A percentile compares a stretch with the other conserved stretches of the same genome.
These are phyloP conservation scores for Poecilus cupreus DNA, from an alignment of 2,888 invertebrate species.

Conservation along the genomic window DNA sequence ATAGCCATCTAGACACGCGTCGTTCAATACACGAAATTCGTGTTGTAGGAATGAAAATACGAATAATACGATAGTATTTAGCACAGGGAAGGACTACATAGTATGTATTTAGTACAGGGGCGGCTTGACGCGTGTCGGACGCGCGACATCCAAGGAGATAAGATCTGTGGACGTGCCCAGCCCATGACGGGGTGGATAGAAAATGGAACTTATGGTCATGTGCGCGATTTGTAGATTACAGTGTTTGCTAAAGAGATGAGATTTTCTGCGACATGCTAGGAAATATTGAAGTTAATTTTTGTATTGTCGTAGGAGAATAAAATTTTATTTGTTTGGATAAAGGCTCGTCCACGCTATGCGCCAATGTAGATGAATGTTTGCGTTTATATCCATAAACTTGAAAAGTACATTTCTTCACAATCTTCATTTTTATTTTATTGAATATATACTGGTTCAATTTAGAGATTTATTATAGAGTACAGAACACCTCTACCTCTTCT, in stretches of 20 bases:
- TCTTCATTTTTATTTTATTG: too few species aligned
- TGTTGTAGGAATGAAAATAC: conserved; percentile 16
- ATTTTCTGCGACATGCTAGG: neutral
- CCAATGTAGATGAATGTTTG: too few species aligned
- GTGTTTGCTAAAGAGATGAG: conserved; percentile 1
- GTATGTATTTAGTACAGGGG: conserved; percentile 60
- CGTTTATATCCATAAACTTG: too few species aligned
- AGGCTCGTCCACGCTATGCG: too few species aligned
- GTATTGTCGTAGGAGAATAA: neutral
- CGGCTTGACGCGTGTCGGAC: conserved; percentile 60
- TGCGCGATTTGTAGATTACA: neutral
- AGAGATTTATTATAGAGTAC: too few species aligned
- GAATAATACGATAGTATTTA: conserved; percentile 62
- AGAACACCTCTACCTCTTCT: too few species aligned
- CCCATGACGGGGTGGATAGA: conserved; percentile 14
- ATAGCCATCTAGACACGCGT: conserved; percentile 15
- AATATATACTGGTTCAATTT: too few species aligned
- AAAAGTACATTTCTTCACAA: too few species aligned
- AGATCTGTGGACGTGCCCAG: conserved; percentile 62
- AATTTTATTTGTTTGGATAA: neutral
- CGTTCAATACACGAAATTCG: conserved; percentile 21
- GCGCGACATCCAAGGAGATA: conserved; percentile 53
- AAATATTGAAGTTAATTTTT: neutral
- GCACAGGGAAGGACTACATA: neutral
- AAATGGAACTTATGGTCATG: neutral